Evolutionary conservation across 2,113 vertebrate species (phyloP), one percentile per base, ranked within the genome.

Genomic region (Pteropus alecto): DNA sequence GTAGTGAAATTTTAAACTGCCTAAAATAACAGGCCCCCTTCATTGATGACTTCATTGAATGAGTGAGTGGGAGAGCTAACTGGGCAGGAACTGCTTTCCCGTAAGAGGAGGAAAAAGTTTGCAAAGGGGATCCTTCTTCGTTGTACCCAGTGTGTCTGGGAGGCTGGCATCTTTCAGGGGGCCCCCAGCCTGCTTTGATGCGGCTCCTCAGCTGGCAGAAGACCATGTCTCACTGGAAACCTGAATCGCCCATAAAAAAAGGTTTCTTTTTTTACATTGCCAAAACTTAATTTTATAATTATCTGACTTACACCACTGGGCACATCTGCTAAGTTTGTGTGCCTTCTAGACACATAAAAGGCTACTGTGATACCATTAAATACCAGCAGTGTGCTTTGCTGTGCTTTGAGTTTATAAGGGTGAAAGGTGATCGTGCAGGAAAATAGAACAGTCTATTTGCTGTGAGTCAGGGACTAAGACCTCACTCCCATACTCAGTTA

Each of bases 401-500:
- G 98, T 95, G 98, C 98, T 98, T 98, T 96, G 98, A 96, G 77
- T 97, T 98, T 98, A 96, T 97, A 98, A 98, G 98, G 98, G 98
- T 98, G 98, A 99, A 98, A 99, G 98, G 98, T 98, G 98, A 97
- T 92, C 88, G 98, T 98, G 98, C 95, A 98, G 94, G 98, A 98
- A 98, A 98, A 98, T 98, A 97, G 98, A 98, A 97, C 97, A 95
- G 96, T 98, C 96, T 98, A 98, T 99, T 98, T 98, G 97, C 98
- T 97, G 96, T 97, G 97, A 98, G 98, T 98, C 98, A 98, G 98
- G 98, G 98, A 96, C 97, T 96, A 97, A 98, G 98, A 98, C 98
- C 98, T 98, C 98, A 90, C 97, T 98, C 98, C 97, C 96, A 48
- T 98, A 96, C 98, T 99, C 98, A 99, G 98, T 99, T 99, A 99